phyloP scores from a whole-genome alignment of 2,113 vertebrate genomes.

The Pteropus alecto region DNA sequence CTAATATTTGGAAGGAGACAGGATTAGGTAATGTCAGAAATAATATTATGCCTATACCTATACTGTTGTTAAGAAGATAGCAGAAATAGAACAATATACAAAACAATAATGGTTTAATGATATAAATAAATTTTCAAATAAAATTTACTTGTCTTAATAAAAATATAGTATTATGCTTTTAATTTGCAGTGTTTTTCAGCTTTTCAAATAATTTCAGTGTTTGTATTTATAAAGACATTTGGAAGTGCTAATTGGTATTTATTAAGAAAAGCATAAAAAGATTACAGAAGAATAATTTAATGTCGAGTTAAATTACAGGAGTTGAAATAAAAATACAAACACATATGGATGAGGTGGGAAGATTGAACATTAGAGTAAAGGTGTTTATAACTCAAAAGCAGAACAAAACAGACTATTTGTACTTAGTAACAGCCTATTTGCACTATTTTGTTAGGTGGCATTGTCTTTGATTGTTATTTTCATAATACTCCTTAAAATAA shows the following conservation, averaged over 20 bases:
- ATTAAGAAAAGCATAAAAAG: neutral
- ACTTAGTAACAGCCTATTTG: neutral
- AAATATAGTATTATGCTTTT: neutral
- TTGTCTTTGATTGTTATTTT: neutral
- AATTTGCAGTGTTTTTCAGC: neutral
- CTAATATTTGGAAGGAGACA: neutral
- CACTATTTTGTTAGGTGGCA: neutral
- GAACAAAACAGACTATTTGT: neutral
- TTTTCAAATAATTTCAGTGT: constrained; percentile 44
- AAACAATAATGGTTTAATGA: neutral
- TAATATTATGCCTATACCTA: neutral
- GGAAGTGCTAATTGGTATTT: constrained; percentile 46
- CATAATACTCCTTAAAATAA: neutral
- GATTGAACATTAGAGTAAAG: constrained; percentile 29
- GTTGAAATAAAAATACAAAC: constrained; percentile 35
- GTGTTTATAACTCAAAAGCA: neutral
- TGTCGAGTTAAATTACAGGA: constrained; percentile 44
- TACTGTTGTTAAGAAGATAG: neutral
- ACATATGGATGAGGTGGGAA: constrained; percentile 12
- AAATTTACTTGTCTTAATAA: neutral
- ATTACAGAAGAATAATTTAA: constrained; percentile 23
- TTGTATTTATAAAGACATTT: constrained; percentile 19
- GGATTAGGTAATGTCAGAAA: neutral
- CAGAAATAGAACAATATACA: neutral
- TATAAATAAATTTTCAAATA: neutral